phyloP scores from a whole-genome alignment of 2,888 invertebrate genomes.

The Chymomyza caudatula region DNA sequence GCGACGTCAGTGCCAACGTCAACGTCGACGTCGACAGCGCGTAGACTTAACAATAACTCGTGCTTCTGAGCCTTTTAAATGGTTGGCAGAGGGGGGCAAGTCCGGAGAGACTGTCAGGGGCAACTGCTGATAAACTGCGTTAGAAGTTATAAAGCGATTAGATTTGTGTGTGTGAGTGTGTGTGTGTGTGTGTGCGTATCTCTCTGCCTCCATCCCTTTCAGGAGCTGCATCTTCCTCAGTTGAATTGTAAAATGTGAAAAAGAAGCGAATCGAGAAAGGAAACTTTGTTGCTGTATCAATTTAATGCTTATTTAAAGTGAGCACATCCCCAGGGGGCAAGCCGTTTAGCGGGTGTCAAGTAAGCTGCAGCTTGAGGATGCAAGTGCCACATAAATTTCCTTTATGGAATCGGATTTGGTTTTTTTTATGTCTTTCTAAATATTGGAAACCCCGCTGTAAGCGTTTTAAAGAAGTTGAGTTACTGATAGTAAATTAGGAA shows the following conservation, averaged over 20 bases:
- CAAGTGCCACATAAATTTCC: conserved; percentile 64
- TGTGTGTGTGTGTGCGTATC: neutral
- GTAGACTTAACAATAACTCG: conserved; percentile 62
- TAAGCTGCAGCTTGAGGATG: conserved; percentile 15
- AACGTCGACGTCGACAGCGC: conserved; percentile 3
- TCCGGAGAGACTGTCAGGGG: conserved; percentile 11
- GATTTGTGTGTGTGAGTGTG: conserved; percentile 31
- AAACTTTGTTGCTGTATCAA: conserved; percentile 52
- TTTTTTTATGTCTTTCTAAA: conserved; percentile 29
- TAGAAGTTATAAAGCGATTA: conserved; percentile 71
- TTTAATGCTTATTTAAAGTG: conserved; percentile 65
- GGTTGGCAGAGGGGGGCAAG: neutral
- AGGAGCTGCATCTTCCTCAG: conserved; percentile 15
- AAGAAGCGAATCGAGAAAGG: neutral
- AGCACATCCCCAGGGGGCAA: conserved; percentile 10
- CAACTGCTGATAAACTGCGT: conserved; percentile 58
- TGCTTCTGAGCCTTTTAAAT: conserved; percentile 41
- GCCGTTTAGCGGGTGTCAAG: neutral
- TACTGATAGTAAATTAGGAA: too few relatives aligned
- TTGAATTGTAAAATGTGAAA: neutral
- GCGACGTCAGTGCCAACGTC: too few relatives aligned
- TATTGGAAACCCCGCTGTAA: too few relatives aligned
- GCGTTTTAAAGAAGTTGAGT: too few relatives aligned
- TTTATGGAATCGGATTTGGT: conserved; percentile 42
- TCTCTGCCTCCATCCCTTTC: neutral